These are phyloP conservation scores for Muscicapa striata DNA, from an alignment of 2,797 vertebrate genomes.

Conservation along the genomic window DNA sequence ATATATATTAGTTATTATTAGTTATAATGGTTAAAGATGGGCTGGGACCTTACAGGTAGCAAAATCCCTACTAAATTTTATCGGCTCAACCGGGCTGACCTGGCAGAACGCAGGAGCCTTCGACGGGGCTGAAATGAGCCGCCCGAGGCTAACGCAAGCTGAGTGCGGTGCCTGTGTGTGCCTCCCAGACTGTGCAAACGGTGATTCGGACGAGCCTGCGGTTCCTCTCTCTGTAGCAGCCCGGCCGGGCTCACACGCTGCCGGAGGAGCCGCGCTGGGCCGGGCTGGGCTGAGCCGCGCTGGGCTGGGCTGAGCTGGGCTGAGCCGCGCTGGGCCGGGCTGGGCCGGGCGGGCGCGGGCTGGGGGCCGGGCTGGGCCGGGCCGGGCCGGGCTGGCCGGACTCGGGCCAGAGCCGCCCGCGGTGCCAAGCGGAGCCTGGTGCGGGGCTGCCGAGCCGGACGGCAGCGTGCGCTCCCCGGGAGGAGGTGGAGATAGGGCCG, in stretches of 20 bases:
- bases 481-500: neutral
- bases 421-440: slow-evolving; percentile 22
- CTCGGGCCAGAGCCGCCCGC: neutral
- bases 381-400: too few species aligned
- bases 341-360: neutral
- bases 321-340: too few species aligned
- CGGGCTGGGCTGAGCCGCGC: too few species aligned
- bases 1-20: too few species aligned
- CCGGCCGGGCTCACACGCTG: neutral
- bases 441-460: neutral
- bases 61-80: neutral
- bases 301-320: too few species aligned
- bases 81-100: neutral
- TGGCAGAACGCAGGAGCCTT: neutral
- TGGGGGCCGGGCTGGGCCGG: too few species aligned
- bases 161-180: neutral
- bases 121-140: neutral
- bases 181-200: neutral
- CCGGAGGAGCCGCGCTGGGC: neutral
- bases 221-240: neutral
- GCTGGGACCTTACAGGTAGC: neutral
- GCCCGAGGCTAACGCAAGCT: neutral
- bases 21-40: neutral
- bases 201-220: neutral
- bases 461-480: neutral